These are phyloP conservation scores for Caenorhabditis tropicalis DNA, from an alignment of 1,140 invertebrate genomes.

Conservation along the genomic window DNA sequence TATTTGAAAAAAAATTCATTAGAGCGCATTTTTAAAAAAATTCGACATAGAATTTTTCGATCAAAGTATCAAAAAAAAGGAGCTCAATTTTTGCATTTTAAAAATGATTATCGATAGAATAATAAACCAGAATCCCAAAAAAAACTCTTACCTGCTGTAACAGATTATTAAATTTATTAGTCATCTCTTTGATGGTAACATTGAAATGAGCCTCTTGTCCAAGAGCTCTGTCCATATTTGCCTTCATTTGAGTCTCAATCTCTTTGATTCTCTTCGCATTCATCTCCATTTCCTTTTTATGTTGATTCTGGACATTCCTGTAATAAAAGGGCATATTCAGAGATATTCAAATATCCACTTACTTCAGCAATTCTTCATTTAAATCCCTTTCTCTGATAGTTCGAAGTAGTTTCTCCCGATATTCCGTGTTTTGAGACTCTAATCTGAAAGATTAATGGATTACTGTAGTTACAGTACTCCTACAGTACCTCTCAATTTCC, in stretches of 20 bases:
- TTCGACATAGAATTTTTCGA: no score
- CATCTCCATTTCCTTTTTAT: slow-evolving; percentile 24
- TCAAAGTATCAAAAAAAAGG: no score
- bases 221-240: slow-evolving; percentile 17
- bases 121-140: no score
- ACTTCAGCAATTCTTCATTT: slow-evolving; percentile 47
- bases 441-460: slow-evolving; percentile 28
- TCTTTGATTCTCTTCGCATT: slow-evolving; percentile 35
- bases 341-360: not conserved
- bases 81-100: no score
- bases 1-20: no score
- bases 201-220: slow-evolving; percentile 52
- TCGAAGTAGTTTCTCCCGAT: slow-evolving; percentile 51
- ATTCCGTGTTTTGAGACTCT: slow-evolving; percentile 52
- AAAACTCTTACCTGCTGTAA: slow-evolving; percentile 46
- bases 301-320: slow-evolving; percentile 44
- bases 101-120: no score
- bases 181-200: slow-evolving; percentile 28
- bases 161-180: slow-evolving; percentile 39
- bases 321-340: not conserved
- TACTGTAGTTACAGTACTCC: no score
- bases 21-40: no score
- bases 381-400: slow-evolving; percentile 52
- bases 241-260: slow-evolving; percentile 41
- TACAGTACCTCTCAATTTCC: slow-evolving; percentile 21